Percentiles rank a stretch among this genome's conserved stretches.
Conservation (phyloP, 1,140 invertebrate genomes). For the Eubasilissa regina region DNA sequence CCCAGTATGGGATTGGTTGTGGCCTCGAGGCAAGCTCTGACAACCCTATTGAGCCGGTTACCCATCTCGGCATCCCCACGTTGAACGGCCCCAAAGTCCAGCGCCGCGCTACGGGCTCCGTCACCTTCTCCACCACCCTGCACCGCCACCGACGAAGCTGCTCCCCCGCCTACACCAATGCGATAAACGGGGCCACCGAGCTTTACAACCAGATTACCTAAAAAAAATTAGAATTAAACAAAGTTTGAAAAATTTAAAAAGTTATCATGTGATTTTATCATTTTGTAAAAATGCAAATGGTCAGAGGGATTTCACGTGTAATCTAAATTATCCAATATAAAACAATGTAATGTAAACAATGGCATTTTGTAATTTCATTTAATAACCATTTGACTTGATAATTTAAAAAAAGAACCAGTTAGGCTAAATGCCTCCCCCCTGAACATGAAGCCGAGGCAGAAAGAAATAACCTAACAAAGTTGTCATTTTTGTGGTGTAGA, state of each 20-base stretch:
- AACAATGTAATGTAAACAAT: no score
- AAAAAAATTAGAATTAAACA: slow-evolving; percentile 28
- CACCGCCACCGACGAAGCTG: slow-evolving; percentile 96
- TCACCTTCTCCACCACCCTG: slow-evolving; percentile 76
- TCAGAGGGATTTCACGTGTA: no score
- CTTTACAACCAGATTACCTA: slow-evolving; percentile 91
- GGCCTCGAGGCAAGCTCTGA: slow-evolving; percentile 92
- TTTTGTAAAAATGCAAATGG: background rate
- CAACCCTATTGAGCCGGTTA: slow-evolving; percentile 95
- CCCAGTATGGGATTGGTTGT: slow-evolving; percentile 91
- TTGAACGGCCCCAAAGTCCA: slow-evolving; percentile 98
- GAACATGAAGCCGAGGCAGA: no score
- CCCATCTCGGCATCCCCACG: slow-evolving; percentile 98
- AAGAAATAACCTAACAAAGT: no score
- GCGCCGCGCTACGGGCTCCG: slow-evolving; percentile 86
- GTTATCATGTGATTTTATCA: background rate
- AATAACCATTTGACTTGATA: no score
- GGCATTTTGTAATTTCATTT: no score
- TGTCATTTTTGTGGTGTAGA: no score
- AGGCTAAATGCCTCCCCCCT: no score
- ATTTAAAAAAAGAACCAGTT: no score
- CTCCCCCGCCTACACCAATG: slow-evolving; percentile 97
- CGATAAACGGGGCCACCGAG: slow-evolving; percentile 97
- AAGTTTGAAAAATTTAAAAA: no score
- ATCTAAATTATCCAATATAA: no score